These are phyloP conservation scores for Habrosyne pyritoides DNA, from an alignment of 2,888 invertebrate species.

Conservation along the genomic window DNA sequence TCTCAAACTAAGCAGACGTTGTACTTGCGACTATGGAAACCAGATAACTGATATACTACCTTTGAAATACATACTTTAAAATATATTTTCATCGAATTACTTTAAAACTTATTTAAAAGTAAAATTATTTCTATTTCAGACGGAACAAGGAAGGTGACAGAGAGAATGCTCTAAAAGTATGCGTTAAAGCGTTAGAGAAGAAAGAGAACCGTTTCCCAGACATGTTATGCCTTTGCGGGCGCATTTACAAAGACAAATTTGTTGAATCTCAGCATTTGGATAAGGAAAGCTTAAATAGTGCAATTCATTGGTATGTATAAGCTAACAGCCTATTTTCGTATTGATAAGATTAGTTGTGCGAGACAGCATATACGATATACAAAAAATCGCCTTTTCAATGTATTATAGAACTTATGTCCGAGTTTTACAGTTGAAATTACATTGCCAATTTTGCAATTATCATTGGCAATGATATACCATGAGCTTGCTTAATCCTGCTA, in stretches of 20 bases:
- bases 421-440: neutral
- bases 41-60: too few relatives aligned
- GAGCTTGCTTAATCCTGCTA: neutral
- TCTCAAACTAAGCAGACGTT: too few relatives aligned
- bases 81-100: too few relatives aligned
- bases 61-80: too few relatives aligned
- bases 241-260: constrained; percentile 98
- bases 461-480: neutral
- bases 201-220: constrained; percentile 98
- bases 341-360: too few relatives aligned
- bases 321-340: too few relatives aligned
- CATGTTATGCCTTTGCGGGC: constrained; percentile 97
- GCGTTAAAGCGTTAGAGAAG: constrained; percentile 94
- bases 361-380: too few relatives aligned
- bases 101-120: neutral
- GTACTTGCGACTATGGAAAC: too few relatives aligned
- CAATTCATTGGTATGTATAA: constrained; percentile 93
- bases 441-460: neutral
- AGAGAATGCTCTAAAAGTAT: constrained; percentile 95
- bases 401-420: neutral
- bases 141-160: constrained; percentile 97
- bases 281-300: constrained; percentile 92
- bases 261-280: constrained; percentile 97
- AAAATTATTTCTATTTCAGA: constrained; percentile 68
- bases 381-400: neutral